Conservation (phyloP, 2,797 vertebrate species). For the Benthosema pterotum region DNA sequence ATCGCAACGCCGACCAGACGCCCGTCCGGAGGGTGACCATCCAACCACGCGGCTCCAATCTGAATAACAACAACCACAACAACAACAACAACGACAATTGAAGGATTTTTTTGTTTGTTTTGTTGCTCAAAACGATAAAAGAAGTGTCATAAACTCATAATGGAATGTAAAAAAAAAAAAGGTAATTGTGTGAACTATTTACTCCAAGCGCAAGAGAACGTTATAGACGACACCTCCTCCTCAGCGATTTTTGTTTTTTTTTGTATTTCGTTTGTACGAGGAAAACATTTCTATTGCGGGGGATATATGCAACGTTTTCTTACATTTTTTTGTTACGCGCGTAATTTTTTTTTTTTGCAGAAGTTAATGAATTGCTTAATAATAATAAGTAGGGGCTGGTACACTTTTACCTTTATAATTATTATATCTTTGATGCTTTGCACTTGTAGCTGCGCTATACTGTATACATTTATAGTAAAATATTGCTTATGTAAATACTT, state of each 20-base stretch:
- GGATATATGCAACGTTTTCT: conserved; percentile 78
- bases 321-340: conserved; percentile 72
- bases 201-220: conserved; percentile 57
- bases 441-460: conserved; percentile 60
- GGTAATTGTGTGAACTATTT: conserved; percentile 65
- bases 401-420: conserved; percentile 43
- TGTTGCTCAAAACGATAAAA: too few relatives aligned
- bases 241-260: conserved; percentile 77
- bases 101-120: conserved; percentile 22
- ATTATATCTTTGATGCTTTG: conserved; percentile 62
- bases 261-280: conserved; percentile 74
- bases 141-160: conserved; percentile 31
- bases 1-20: conserved; percentile 81
- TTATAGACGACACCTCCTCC: conserved; percentile 61
- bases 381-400: conserved; percentile 63
- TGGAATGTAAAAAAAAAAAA: conserved; percentile 65
- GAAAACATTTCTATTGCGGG: conserved; percentile 77
- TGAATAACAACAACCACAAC: conserved; percentile 67
- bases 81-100: conserved; percentile 69
- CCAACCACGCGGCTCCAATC: conserved; percentile 75
- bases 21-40: conserved; percentile 83
- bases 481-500: conserved; percentile 58
- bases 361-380: conserved; percentile 59
- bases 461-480: conserved; percentile 58
- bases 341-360: conserved; percentile 70